These are phyloP conservation scores for Bhutanitis thaidina DNA, from an alignment of 2,888 invertebrate species.

Conservation along the genomic window DNA sequence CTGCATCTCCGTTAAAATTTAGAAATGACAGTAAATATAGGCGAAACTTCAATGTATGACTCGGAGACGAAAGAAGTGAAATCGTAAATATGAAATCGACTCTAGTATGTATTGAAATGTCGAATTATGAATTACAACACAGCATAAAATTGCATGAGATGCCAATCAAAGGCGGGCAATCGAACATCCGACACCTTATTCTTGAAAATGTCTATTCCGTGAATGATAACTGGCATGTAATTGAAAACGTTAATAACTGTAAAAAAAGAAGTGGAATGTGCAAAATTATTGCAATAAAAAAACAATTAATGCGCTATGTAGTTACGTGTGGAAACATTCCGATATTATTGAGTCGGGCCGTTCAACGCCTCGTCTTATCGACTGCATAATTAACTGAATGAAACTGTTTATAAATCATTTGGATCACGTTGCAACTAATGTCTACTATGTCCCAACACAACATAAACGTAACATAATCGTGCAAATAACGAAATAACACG, in stretches of 20 bases:
- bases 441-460: conserved; percentile 29
- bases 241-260: conserved; percentile 1
- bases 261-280: neutral
- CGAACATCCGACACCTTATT: neutral
- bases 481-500: conserved; percentile 1
- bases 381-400: conserved; percentile 44
- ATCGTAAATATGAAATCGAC: conserved; percentile 6
- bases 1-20: conserved; percentile 40
- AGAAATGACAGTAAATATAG: conserved; percentile 53
- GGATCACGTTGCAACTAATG: conserved; percentile 33
- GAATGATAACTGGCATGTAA: conserved; percentile 3
- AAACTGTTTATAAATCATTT: conserved; percentile 41
- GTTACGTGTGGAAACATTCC: conserved; percentile 37
- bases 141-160: neutral
- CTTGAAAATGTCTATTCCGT: neutral
- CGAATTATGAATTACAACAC: conserved; percentile 1
- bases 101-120: conserved; percentile 1
- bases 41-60: conserved; percentile 27
- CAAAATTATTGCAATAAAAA: conserved; percentile 25
- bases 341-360: conserved; percentile 38
- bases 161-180: neutral
- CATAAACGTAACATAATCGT: conserved; percentile 10
- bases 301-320: conserved; percentile 40
- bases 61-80: conserved; percentile 25
- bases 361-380: conserved; percentile 45